Conservation (phyloP, 2,797 vertebrate species). For the Enteromius thamalakanensis region DNA sequence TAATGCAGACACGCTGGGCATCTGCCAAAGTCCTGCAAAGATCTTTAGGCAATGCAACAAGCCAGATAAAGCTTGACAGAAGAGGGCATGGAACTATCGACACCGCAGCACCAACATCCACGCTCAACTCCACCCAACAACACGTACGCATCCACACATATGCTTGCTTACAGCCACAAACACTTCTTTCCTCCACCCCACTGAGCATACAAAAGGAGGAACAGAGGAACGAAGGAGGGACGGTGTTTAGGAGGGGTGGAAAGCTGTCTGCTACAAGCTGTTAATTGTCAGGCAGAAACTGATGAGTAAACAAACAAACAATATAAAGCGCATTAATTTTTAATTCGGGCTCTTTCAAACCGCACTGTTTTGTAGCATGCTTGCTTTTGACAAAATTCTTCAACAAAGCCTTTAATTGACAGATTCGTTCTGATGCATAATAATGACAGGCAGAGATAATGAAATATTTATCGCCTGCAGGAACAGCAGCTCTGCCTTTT, state of each 20-base stretch:
- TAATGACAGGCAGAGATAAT: slow-evolving; percentile 45
- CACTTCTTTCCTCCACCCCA: slow-evolving; percentile 54
- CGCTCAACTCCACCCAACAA: slow-evolving; percentile 3
- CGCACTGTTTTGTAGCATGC: slow-evolving; percentile 34
- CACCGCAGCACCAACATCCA: slow-evolving; percentile 40
- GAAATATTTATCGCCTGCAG: slow-evolving; percentile 47
- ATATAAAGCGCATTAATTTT: slow-evolving; percentile 49
- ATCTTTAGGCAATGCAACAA: slow-evolving; percentile 40
- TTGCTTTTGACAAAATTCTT: slow-evolving; percentile 47
- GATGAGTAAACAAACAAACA: slow-evolving; percentile 46
- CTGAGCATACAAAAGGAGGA: slow-evolving; percentile 62
- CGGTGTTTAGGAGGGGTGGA: slow-evolving; percentile 16
- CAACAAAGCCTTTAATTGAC: slow-evolving; percentile 45
- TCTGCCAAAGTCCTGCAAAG: slow-evolving; percentile 54
- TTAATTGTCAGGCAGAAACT: slow-evolving; percentile 61
- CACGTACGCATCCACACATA: slow-evolving; percentile 58
- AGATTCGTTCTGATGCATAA: slow-evolving; percentile 43
- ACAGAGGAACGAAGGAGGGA: slow-evolving; percentile 41
- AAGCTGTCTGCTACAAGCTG: slow-evolving; percentile 49
- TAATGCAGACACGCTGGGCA: slow-evolving; percentile 49
- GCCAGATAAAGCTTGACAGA: slow-evolving; percentile 48
- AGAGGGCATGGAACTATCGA: slow-evolving; percentile 61
- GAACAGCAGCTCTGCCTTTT: slow-evolving; percentile 34
- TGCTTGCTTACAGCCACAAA: slow-evolving; percentile 61
- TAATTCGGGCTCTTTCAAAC: slow-evolving; percentile 50